phyloP scores from a whole-genome alignment of 2,888 invertebrate species.

The Chaitophorus viminalis region DNA sequence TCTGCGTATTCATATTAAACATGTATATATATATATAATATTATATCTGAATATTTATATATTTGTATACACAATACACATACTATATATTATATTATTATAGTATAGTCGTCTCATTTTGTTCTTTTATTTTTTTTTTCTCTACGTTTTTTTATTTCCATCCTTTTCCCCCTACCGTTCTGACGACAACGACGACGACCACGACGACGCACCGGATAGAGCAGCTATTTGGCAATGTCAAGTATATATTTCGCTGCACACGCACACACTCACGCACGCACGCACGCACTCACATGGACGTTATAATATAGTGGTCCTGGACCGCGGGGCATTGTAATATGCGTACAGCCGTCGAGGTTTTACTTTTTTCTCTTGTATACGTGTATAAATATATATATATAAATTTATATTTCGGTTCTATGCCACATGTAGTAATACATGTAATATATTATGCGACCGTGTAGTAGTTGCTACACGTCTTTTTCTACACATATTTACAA shows the following conservation, averaged over 20 bases:
- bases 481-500: no score
- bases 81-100: not conserved
- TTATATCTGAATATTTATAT: not conserved
- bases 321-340: constrained; percentile 42
- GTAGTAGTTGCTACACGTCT: not conserved
- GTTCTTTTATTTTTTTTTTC: not conserved
- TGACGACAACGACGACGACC: not conserved
- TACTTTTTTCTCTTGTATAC: not conserved
- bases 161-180: constrained; percentile 3
- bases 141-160: not conserved
- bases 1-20: not conserved
- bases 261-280: not conserved
- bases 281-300: not conserved
- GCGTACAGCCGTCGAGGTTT: constrained; percentile 18
- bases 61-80: not conserved
- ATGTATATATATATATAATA: constrained; percentile 4
- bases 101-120: constrained; percentile 2
- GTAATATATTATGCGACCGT: not conserved
- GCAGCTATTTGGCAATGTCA: constrained; percentile 41
- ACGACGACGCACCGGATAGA: constrained; percentile 40
- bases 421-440: not conserved
- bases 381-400: no score
- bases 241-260: not conserved
- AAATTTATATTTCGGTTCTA: not conserved
- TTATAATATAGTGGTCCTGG: constrained; percentile 8